These are phyloP conservation scores for Hystrix cristata DNA, from an alignment of 2,113 vertebrate species.

Conservation along the genomic window DNA sequence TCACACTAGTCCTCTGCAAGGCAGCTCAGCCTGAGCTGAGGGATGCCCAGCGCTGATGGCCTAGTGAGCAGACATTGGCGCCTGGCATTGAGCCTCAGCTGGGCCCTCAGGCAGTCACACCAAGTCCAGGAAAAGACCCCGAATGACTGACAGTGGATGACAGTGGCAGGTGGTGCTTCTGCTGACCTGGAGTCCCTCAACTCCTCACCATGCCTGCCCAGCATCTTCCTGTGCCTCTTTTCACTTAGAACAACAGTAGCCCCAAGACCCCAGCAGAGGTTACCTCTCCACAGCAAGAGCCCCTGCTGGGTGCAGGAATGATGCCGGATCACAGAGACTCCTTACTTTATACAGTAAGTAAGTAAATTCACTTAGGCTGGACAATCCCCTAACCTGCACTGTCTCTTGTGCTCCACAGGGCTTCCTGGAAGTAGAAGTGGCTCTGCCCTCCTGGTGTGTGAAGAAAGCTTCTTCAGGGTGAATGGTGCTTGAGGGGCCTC, in stretches of 20 bases:
- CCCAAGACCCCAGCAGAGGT: fast-evolving
- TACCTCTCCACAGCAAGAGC: fast-evolving
- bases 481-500: fast-evolving
- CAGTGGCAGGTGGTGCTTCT: not conserved
- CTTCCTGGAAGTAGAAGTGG: fast-evolving
- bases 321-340: no score
- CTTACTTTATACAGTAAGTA: not conserved
- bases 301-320: fast-evolving
- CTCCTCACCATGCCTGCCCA: fast-evolving
- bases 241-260: not conserved
- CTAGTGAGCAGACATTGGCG: fast-evolving
- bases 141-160: no score
- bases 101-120: not conserved
- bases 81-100: not conserved
- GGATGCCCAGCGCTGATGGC: not conserved
- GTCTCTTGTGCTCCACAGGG: not conserved
- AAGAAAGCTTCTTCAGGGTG: not conserved
- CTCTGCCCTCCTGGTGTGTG: fast-evolving
- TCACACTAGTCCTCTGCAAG: not conserved
- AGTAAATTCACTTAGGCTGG: fast-evolving
- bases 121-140: not conserved
- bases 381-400: not conserved
- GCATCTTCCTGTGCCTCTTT: not conserved
- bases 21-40: no score
- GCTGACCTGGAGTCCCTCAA: fast-evolving